Base-by-base conservation (phyloP, 2,888 invertebrate genomes). In the Chloroclystis v-ata region DNA sequence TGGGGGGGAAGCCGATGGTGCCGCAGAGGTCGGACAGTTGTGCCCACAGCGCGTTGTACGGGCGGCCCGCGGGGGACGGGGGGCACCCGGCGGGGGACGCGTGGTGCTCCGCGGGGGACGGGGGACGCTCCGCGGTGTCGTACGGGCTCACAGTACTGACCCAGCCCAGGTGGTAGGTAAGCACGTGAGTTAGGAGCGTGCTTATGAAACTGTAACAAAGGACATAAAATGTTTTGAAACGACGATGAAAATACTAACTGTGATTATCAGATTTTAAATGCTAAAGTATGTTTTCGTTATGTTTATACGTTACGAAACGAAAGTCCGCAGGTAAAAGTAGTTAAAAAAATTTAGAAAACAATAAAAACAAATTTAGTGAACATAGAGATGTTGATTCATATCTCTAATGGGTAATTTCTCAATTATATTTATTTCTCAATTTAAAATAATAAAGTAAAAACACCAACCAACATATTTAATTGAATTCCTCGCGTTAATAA, bases 81-180 rank as follows among this genome's bases (percentile, higher is more conserved):
- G 8, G 54, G 9, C 69, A 66, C 42, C 77, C 78, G 29, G 77
- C 59, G 47, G 72, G 70, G 47, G n/a, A n/a, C n/a, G n/a, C n/a
- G n/a, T n/a, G 94, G 1, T 69, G 67, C 0, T 60, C 30, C 2
- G 65, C 61, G 10, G 1, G 44, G 1, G 8, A 33, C 25, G 10
- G 60, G 48, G 8, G 54, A 8, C 69, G 67, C 42, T 78, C 78
- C 30, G 77, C 59, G 47, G 72, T 71, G 47, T 84, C 87, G 63
- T 86, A 88, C 0, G 89, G 88, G 54, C 87, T 87, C 10, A 95
- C 93, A 0, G 96, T 95, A 24, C 94, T 91, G 45, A 97, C 95
- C 97, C 97, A 97, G 11, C 96, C 96, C 28, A 97, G 90, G 73
- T 97, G 97, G 77, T 97, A 92, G 0, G 97, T 97, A 42, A 97